phyloP scores from a whole-genome alignment of 2,888 invertebrate species.

The Gastrophysa polygoni region DNA sequence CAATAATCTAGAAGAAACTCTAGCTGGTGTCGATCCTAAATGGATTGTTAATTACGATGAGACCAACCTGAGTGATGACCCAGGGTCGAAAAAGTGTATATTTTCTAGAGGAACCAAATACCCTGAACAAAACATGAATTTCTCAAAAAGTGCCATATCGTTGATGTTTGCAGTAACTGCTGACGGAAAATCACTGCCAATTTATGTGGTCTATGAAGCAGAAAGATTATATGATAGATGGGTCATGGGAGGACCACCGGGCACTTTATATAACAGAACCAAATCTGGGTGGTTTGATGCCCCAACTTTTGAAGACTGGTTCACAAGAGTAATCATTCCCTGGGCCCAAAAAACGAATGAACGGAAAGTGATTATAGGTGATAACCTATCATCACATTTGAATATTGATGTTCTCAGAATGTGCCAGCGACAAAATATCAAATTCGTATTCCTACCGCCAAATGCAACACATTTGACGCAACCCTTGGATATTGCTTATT shows the following conservation, averaged over 20 bases:
- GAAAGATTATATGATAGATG: slow-evolving; percentile 44
- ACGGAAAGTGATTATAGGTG: background rate
- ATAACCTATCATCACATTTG: background rate
- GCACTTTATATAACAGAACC: slow-evolving; percentile 42
- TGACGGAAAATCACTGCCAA: slow-evolving; percentile 40
- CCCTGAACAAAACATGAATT: slow-evolving; percentile 43
- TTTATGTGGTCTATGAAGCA: slow-evolving; percentile 47
- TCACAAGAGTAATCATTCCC: slow-evolving; percentile 36
- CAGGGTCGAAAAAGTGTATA: slow-evolving; percentile 37
- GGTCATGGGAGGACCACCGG: slow-evolving; percentile 44
- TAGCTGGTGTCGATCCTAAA: slow-evolving; percentile 26
- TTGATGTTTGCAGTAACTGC: slow-evolving; percentile 45
- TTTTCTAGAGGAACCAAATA: slow-evolving; percentile 40
- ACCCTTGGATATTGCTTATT: slow-evolving; percentile 34
- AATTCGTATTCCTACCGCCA: slow-evolving; percentile 30
- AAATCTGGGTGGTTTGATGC: slow-evolving; percentile 42
- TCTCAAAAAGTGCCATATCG: slow-evolving; percentile 42
- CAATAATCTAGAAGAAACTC: slow-evolving; percentile 20
- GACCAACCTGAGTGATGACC: slow-evolving; percentile 47
- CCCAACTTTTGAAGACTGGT: slow-evolving; percentile 36
- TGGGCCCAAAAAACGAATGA: slow-evolving; percentile 34
- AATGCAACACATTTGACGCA: slow-evolving; percentile 38
- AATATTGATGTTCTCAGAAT: slow-evolving; percentile 30
- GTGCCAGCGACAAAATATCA: slow-evolving; percentile 26
- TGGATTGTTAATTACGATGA: slow-evolving; percentile 40